These are phyloP conservation scores for Epinephelus lanceolatus DNA, from an alignment of 2,113 vertebrate genomes.

Conservation along the genomic window DNA sequence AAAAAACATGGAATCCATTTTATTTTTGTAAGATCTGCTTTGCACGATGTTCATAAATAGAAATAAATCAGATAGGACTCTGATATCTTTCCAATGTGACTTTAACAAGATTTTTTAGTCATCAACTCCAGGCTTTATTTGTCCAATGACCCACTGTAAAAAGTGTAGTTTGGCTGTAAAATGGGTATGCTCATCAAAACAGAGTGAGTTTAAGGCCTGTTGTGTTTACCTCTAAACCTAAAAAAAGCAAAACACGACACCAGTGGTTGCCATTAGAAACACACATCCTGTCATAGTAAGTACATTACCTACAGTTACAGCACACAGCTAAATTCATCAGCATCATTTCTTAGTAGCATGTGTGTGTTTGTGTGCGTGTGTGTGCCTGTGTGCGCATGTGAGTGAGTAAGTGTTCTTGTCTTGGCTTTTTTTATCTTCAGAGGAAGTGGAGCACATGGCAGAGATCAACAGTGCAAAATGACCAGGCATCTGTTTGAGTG, in stretches of 20 bases:
- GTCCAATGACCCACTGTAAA: neutral
- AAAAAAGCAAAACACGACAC: too few species aligned
- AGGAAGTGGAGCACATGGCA: constrained; percentile 32
- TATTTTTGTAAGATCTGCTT: neutral
- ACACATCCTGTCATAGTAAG: too few species aligned
- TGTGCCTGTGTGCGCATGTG: neutral
- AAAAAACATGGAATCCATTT: neutral
- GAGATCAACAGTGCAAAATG: neutral
- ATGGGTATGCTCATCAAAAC: too few species aligned
- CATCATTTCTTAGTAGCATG: too few species aligned
- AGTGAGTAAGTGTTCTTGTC: neutral
- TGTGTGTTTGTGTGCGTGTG: too few species aligned
- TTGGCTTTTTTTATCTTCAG: constrained; percentile 35
- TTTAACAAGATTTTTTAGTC: neutral
- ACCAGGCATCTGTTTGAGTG: neutral
- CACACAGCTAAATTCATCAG: too few species aligned
- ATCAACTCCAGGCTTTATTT: neutral
- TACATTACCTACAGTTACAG: too few species aligned
- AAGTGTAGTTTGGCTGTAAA: too few species aligned
- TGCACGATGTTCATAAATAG: neutral
- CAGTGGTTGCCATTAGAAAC: too few species aligned
- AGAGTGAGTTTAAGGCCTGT: too few species aligned
- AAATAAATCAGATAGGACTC: neutral
- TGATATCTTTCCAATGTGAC: neutral
- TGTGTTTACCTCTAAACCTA: too few species aligned